Evolutionary conservation across 2,113 vertebrate species (phyloP), one percentile per base, ranked within the genome.

Genomic region (Varanus salvator): DNA sequence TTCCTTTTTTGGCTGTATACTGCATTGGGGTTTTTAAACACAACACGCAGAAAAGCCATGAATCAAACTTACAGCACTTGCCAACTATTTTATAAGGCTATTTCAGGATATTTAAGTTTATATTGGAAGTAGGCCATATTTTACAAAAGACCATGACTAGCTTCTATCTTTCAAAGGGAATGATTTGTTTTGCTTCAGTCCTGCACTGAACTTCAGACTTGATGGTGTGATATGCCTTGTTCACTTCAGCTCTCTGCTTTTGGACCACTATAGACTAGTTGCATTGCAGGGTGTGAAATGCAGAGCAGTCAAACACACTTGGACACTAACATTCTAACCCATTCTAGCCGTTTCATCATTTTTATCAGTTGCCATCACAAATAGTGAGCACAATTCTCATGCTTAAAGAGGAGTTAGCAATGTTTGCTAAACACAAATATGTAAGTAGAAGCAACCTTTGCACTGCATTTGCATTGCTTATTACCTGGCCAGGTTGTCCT

Each of bases 401-500:
- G 86, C 19, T 88, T 64, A 80, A 34, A 81, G 44, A 50, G 8
- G 2, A 54, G 6, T 15, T 85, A 9, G 48, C 3, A 50, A 50
- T 71, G 11, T 44, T 84, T 69, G 25, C 5, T 68, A 15, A 29
- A 34, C 38, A 4, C 44, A 34, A 5, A 34, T 0, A 68, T 21
- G 19, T 90, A 91, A 92, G 66, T 3, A 38, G 31, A 9, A 25
- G 1, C 60, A 9, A 77, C 44, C 71, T 85, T 85, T 57, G 89
- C 66, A 52, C 25, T 71, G n/a, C 1, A 77, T 31, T 80, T 78
- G 87, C 17, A 88, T 90, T 92, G 71, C 57, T 91, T 1, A 0
- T 97, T 97, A 97, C 97, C 97, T 97, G 96, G 91, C 81, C 95
- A 85, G 92, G 94, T 84, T 92, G 95, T 85, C 97, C 97, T 93